Conservation (phyloP, 1,140 invertebrate genomes). For the Gryon sp. region DNA sequence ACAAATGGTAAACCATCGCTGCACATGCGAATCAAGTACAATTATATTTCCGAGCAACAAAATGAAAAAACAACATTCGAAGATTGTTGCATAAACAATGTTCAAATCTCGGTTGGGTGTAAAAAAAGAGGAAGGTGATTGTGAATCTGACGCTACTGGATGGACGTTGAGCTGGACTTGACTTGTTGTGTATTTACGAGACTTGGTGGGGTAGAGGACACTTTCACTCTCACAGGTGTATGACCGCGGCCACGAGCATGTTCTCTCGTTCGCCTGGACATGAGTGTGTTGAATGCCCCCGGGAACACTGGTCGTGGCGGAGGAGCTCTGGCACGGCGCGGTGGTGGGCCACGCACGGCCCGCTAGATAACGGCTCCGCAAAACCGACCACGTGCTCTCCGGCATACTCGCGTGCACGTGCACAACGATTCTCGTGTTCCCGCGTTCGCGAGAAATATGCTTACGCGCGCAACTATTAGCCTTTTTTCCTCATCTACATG, state of each 20-base stretch:
- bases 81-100: background rate
- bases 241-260: conserved; percentile 72
- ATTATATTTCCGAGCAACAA: too few relatives aligned
- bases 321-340: conserved; percentile 62
- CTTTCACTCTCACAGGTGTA: conserved; percentile 79
- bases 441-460: conserved; percentile 18
- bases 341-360: conserved; percentile 60
- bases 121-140: conserved; percentile 25
- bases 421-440: conserved; percentile 41
- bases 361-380: conserved; percentile 73
- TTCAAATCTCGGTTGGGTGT: background rate
- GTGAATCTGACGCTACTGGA: conserved; percentile 41
- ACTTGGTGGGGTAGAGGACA: conserved; percentile 71
- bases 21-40: too few relatives aligned
- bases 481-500: conserved; percentile 16
- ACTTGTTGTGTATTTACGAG: conserved; percentile 46
- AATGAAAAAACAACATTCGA: too few relatives aligned
- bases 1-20: too few relatives aligned
- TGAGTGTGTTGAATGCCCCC: conserved; percentile 57
- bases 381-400: conserved; percentile 67
- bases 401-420: conserved; percentile 59
- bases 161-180: conserved; percentile 59
- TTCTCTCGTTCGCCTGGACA: conserved; percentile 54
- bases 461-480: background rate
- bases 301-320: conserved; percentile 57